Conservation (phyloP, 1,140 invertebrate genomes). For the Nautilus pompilius region DNA sequence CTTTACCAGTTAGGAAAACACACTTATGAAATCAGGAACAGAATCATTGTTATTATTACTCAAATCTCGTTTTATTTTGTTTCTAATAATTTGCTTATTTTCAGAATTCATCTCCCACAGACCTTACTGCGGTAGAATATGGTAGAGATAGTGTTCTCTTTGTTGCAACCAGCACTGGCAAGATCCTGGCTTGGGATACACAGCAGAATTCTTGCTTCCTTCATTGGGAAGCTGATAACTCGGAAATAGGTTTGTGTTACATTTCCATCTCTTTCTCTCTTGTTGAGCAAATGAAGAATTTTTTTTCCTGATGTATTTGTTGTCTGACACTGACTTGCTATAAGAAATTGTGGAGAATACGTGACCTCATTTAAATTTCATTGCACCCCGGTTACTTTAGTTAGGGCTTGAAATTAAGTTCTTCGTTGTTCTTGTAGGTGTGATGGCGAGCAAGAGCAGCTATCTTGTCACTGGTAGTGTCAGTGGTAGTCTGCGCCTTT, state of each 20-base stretch:
- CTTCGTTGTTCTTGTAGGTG: constrained; percentile 16
- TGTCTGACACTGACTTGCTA: too few relatives aligned
- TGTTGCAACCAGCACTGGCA: constrained; percentile 41
- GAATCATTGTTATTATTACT: too few relatives aligned
- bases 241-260: constrained; percentile 45
- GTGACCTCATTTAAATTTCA: too few relatives aligned
- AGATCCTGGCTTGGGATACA: constrained; percentile 53
- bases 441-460: constrained; percentile 30
- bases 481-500: constrained; percentile 37
- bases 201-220: constrained; percentile 51
- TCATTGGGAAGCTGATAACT: constrained; percentile 52
- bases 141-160: constrained; percentile 35
- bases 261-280: not conserved
- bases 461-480: constrained; percentile 42
- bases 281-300: not conserved
- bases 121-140: not conserved
- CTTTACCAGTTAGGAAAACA: too few relatives aligned
- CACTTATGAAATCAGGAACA: too few relatives aligned
- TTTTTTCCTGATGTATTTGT: too few relatives aligned
- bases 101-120: not conserved
- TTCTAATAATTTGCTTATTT: too few relatives aligned
- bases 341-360: too few relatives aligned
- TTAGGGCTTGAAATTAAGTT: not conserved
- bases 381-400: too few relatives aligned
- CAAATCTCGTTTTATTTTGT: too few relatives aligned